Evolutionary conservation across 1,140 invertebrate species (phyloP), one percentile per base, ranked within the genome.

Genomic region (Semibalanus balanoides): DNA sequence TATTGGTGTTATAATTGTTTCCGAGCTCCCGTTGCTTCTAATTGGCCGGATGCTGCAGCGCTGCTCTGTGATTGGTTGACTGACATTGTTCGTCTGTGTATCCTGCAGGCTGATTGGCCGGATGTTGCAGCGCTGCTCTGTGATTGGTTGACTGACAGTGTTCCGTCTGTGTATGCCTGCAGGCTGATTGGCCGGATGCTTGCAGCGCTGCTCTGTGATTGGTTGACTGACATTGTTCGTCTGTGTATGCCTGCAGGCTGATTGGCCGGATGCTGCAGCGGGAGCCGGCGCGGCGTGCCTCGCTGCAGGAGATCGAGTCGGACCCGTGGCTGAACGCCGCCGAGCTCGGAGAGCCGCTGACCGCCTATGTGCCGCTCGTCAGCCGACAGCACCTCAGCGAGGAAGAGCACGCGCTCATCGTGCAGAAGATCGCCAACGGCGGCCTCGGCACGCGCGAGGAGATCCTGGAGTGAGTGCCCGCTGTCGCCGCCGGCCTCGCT

Each of bases 381-480:
- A 93, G 91, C 30, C 84, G 89, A 40, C 89, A 95, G 82, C 90
- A 94, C 81, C 86, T 97, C 1, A 90, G 90, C n/a, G 94, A 96
- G 74, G 94, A 96, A 73, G 94, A 97, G 84, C 94, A 97, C 82
- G 88, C 90, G 79, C 88, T 92, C 76, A 96, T 99, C 79, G 88
- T 99, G 75, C 92, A 96, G 79, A 95, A 94, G 86, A 98, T 99
- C 93, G 93, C 97, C 29, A 94, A 94, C 83, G 95, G 95, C 79
- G 91, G 90, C 81, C 97, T 99, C 76, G 95, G 94, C 76, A 90
- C 91, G 72, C 94, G 96, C 85, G 95, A 97, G 82, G 91, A 97
- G 84, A 96, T 97, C 80, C 83, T 93, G 79, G 92, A 95, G 91
- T 93, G 83, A 87, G 89, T 86, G 25, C 29, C 31, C n/a, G n/a